Base-by-base conservation (phyloP, 2,888 invertebrate genomes). In the Scotopteryx bipunctaria region DNA sequence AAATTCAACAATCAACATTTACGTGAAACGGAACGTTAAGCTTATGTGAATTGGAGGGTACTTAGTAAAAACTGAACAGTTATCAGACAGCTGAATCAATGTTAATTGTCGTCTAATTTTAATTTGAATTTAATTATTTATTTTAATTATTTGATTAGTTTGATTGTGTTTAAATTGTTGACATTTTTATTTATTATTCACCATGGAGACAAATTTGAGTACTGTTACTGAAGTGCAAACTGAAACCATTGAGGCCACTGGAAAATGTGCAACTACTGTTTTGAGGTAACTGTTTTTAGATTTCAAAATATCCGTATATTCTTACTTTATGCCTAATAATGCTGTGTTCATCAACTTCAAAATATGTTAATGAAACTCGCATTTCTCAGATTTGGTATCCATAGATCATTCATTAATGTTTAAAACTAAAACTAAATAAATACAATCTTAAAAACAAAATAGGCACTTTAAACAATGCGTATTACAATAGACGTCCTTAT, bases 201-300 rank as follows among this genome's bases (percentile, higher is more conserved):
- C n/a, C n/a, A 78, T 80, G 80, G 66, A 64, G 51, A 70, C 73
- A 45, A 35, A 69, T 48, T 15, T 74, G 27, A n/a, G n/a, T n/a
- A n/a, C n/a, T n/a, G n/a, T n/a, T n/a, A 70, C 66, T 19, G 59
- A 64, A 47, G 68, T 59, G 56, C 68, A 75, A 59, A 62, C 84
- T 25, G 79, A 83, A 57, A 76, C 73, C 0, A 57, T 84, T 5
- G 83, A 86, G 69, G 67, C 72, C 60, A 71, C 73, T 17, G 27
- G 27, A 27, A 27, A 27, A 27, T 27, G 9, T 9, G 27, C 11
- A 5, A 11, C n/a, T n/a, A n/a, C 27, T 27, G 27, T 27, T 9
- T 4, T 85, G 45, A 74, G 85, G 88, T 87, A 74, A 58, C 64
- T 65, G 43, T 9, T 37, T 31, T 33, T 13, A n/a, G 14, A 27